These are phyloP conservation scores for Ectemnius cavifrons DNA, from an alignment of 2,888 invertebrate genomes.

Conservation along the genomic window DNA sequence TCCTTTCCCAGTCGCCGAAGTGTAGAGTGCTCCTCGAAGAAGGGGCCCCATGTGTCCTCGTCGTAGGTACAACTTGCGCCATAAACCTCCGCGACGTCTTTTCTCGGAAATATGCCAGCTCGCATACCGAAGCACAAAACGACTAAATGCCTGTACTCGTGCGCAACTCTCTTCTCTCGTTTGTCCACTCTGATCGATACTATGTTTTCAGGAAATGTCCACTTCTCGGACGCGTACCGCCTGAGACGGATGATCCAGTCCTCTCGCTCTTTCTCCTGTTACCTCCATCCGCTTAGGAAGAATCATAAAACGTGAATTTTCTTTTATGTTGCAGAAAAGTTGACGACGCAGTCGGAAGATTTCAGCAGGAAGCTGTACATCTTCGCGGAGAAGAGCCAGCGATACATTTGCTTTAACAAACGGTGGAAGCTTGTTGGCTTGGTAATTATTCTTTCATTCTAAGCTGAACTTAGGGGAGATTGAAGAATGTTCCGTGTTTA, in stretches of 20 bases:
- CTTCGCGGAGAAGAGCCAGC: constrained; percentile 85
- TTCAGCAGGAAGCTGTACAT: constrained; percentile 82
- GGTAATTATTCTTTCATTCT: constrained; percentile 75
- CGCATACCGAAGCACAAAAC: constrained; percentile 58
- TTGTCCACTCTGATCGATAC: too few species aligned
- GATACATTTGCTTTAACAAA: constrained; percentile 88
- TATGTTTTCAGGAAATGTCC: too few species aligned
- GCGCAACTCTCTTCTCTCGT: constrained; percentile 18
- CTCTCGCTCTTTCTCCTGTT: too few species aligned
- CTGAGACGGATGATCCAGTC: too few species aligned
- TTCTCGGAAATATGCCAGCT: constrained; percentile 69
- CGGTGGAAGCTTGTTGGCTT: constrained; percentile 86
- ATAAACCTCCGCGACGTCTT: constrained; percentile 69
- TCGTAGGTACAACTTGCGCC: constrained; percentile 70
- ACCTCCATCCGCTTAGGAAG: too few species aligned
- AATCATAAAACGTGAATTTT: too few species aligned
- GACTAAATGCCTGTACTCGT: constrained; percentile 37
- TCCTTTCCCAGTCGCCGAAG: constrained; percentile 59
- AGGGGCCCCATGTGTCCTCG: constrained; percentile 49
- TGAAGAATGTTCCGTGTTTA: too few species aligned
- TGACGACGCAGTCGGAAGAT: constrained; percentile 83
- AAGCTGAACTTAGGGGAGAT: constrained; percentile 32
- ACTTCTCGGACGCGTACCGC: too few species aligned
- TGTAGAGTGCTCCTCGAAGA: constrained; percentile 38
- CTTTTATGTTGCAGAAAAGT: constrained; percentile 81